A percentile compares a stretch with the other conserved stretches of the same genome.
Evolutionary conservation across 2,113 vertebrate species (phyloP).

Genomic region (Nycticebus coucang): DNA sequence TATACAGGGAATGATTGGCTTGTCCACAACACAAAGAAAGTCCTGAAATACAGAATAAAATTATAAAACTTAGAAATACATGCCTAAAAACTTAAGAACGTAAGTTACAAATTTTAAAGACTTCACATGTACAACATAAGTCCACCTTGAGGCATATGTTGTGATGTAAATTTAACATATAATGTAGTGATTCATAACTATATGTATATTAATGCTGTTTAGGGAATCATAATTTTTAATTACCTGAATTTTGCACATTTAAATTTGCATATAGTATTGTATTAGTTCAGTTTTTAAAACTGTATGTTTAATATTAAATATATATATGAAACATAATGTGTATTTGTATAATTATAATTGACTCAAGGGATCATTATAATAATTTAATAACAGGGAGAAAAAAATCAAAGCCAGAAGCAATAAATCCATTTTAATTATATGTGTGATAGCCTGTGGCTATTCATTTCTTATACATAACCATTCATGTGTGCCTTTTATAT

Average conservation of each 20-base stretch:
- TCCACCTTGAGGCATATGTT: neutral
- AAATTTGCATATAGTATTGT: constrained; percentile 70
- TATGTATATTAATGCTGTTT: constrained; percentile 51
- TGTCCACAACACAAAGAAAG: neutral
- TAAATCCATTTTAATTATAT: constrained; percentile 83
- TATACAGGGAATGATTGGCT: neutral
- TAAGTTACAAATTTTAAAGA: constrained; percentile 43
- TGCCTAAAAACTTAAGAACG: neutral
- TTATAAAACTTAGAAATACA: neutral
- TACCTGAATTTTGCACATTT: constrained; percentile 72
- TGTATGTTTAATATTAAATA: constrained; percentile 57
- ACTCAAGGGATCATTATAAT: constrained; percentile 77
- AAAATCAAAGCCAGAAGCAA: constrained; percentile 78
- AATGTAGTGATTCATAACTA: constrained; percentile 55
- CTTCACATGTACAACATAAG: constrained; percentile 30
- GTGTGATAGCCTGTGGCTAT: constrained; percentile 76
- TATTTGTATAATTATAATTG: constrained; percentile 73
- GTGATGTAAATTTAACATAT: constrained; percentile 50
- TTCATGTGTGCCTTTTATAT: constrained; percentile 79
- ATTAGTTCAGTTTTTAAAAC: constrained; percentile 62
- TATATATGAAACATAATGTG: constrained; percentile 54
- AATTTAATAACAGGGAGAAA: constrained; percentile 80
- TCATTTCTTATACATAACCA: constrained; percentile 75
- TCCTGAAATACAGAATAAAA: neutral
- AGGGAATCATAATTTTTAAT: constrained; percentile 75